Base-by-base conservation (phyloP, 2,797 vertebrate genomes). In the Cossypha polioptera region DNA sequence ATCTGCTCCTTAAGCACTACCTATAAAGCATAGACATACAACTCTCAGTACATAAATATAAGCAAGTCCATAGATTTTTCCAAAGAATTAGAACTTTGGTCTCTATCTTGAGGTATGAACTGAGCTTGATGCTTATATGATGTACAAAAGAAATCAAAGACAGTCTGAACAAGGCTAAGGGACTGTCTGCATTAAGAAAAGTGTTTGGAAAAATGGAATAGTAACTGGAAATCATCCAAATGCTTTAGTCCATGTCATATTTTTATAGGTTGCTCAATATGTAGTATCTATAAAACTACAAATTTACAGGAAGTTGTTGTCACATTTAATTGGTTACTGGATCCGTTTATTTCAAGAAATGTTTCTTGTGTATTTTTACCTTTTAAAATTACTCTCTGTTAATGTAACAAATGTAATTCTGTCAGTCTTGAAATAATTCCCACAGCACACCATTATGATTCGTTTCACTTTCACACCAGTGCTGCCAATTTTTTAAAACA, bases 401-500 rank as follows among this genome's bases (percentile, higher is more conserved):
- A 94, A 91, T 88, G 76, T 93, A 95, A 88, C 45, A 90, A 88
- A 84, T 82, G 59, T 81, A 92, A 85, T 86, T 89, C 86, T 93
- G 71, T 74, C 61, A 86, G 40, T 54, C 69, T 57, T 89, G 69
- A 84, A 95, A 75, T 90, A 90, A 91, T 92, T 93, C 62, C 51
- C 40, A 53, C 26, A 94, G 79, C 45, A 93, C 26, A 90, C 42
- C 48, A 58, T 86, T 90, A 91, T 88, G 43, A 85, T 94, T 86
- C 63, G 58, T 90, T 96, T 90, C 53, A 63, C 24, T 93, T 86
- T 91, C 65, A 76, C 54, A 85, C 26, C 8, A 24, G 71, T 31
- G 28, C 38, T 95, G 93, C 91, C 94, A 96, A 68, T 72, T 95
- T 91, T 95, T 89, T 48, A 80, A 92, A 93, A 51, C 33, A 75